Percentiles rank a stretch among this genome's conserved stretches.
Conservation (phyloP, 2,797 vertebrate genomes). For the Neomorphus geoffroyi region DNA sequence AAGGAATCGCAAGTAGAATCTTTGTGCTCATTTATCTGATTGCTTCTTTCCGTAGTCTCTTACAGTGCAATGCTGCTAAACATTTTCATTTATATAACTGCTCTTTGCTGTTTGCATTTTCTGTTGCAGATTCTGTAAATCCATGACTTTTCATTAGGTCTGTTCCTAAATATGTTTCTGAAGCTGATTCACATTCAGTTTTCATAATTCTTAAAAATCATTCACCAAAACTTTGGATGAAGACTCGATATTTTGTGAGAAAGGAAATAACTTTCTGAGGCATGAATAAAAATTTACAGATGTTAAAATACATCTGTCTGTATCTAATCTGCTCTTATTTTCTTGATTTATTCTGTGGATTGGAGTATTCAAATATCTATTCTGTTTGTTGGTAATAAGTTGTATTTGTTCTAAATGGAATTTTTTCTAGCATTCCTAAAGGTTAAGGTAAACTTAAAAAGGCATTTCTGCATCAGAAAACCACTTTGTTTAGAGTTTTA, state of each 20-base stretch:
- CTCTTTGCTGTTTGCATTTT: conserved; percentile 52
- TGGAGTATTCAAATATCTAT: not conserved
- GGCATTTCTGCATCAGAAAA: not conserved
- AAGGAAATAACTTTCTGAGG: not conserved
- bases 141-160: conserved; percentile 17
- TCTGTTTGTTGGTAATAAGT: not conserved
- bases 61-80: conserved; percentile 35
- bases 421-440: not conserved
- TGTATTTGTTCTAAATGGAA: not conserved
- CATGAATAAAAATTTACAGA: not conserved
- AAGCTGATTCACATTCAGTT: not conserved
- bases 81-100: conserved; percentile 23
- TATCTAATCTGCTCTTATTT: not conserved
- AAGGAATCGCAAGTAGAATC: not conserved
- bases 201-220: not conserved
- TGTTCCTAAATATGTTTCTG: not conserved
- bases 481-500: not conserved
- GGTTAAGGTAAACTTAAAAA: not conserved
- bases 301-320: not conserved
- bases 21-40: not conserved
- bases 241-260: not conserved
- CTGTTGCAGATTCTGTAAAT: conserved; percentile 22
- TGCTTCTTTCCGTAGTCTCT: not conserved
- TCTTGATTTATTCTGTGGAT: not conserved
- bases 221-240: not conserved